phyloP scores from a whole-genome alignment of 2,888 invertebrate genomes.

The Empis livida region DNA sequence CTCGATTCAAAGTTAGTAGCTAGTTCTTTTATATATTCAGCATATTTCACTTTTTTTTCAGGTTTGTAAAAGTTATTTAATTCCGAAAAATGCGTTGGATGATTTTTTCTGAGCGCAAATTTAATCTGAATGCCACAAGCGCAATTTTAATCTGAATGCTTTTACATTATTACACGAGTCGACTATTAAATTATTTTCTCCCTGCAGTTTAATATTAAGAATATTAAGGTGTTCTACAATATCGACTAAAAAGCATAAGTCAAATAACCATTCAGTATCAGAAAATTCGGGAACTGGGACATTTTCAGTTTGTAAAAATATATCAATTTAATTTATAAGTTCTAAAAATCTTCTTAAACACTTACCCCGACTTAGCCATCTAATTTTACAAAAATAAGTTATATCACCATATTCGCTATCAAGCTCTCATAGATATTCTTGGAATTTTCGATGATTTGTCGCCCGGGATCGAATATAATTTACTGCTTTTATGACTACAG shows the following conservation, averaged over 20 bases:
- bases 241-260: neutral
- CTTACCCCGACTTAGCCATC: constrained; percentile 5
- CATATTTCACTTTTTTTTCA: neutral
- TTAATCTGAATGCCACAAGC: neutral
- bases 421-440: neutral
- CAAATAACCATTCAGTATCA: neutral
- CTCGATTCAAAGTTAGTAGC: neutral
- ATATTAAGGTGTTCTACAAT: neutral
- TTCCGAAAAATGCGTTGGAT: neutral
- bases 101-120: neutral
- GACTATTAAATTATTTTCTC: neutral
- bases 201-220: neutral
- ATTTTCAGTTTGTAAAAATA: neutral
- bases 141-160: neutral
- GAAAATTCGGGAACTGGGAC: neutral
- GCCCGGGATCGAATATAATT: constrained; percentile 2
- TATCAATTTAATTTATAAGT: constrained; percentile 1
- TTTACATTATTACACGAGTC: neutral
- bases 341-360: constrained; percentile 6
- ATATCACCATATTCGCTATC: constrained; percentile 6
- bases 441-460: constrained; percentile 2
- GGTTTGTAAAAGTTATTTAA: neutral
- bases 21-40: neutral
- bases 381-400: constrained; percentile 1
- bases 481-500: constrained; percentile 1